phyloP scores from a whole-genome alignment of 2,113 vertebrate species.

The Oncorhynchus keta region DNA sequence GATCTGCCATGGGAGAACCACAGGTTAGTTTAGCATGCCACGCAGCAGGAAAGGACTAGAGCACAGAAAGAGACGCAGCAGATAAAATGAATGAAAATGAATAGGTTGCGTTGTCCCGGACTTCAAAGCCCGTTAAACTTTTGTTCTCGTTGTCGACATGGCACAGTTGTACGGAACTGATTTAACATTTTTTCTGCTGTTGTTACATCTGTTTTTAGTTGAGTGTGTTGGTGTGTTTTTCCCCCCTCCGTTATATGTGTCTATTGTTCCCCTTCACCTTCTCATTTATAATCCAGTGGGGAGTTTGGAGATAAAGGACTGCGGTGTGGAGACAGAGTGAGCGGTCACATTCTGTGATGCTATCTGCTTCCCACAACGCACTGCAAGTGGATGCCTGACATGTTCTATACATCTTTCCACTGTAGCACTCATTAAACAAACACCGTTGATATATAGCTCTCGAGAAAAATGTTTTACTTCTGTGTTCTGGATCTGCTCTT shows the following conservation, averaged over 20 bases:
- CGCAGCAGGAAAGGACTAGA: constrained; percentile 33
- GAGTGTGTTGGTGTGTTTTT: constrained; percentile 51
- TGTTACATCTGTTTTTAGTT: constrained; percentile 70
- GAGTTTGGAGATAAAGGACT: constrained; percentile 85
- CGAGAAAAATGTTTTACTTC: constrained; percentile 84
- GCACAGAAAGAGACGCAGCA: not conserved
- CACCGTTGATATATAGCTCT: constrained; percentile 83
- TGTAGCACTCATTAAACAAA: constrained; percentile 94
- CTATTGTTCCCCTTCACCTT: constrained; percentile 82
- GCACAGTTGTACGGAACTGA: constrained; percentile 5
- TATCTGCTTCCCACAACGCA: constrained; percentile 88
- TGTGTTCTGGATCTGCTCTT: constrained; percentile 59
- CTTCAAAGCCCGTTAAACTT: not conserved
- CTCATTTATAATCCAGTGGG: constrained; percentile 90
- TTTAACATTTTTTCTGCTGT: constrained; percentile 57
- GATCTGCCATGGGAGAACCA: constrained; percentile 77
- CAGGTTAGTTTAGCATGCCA: constrained; percentile 89
- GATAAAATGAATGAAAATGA: constrained; percentile 7
- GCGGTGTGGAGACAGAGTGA: constrained; percentile 85
- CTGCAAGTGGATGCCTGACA: constrained; percentile 88
- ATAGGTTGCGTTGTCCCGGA: not conserved
- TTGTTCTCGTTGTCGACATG: not conserved
- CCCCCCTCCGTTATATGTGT: constrained; percentile 87
- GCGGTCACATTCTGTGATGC: constrained; percentile 87
- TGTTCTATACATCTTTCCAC: constrained; percentile 93